Conservation (phyloP, 2,797 vertebrate genomes). For the Spea hammondii region DNA sequence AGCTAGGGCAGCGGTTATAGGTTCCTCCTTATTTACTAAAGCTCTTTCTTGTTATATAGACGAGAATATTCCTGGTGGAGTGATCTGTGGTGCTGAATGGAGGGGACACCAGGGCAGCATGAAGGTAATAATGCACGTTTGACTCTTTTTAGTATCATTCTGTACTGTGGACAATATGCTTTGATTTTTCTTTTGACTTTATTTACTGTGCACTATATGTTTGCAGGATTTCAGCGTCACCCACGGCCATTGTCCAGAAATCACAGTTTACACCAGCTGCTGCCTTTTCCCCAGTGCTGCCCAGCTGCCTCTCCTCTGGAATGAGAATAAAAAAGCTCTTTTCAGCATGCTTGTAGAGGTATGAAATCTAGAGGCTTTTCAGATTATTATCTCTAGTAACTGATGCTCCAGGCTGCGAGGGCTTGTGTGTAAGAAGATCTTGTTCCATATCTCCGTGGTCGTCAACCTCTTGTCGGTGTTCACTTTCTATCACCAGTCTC, state of each 20-base stretch:
- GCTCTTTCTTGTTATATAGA: conserved; percentile 62
- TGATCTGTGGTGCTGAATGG: conserved; percentile 89
- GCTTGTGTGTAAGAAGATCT: no score
- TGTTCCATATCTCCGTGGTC: no score
- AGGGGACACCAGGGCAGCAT: conserved; percentile 94
- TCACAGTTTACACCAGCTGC: conserved; percentile 94
- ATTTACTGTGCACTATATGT: background rate
- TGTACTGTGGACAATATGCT: background rate
- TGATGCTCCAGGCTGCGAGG: no score
- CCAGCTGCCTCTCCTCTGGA: conserved; percentile 83
- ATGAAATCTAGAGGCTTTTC: background rate
- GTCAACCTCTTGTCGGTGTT: no score
- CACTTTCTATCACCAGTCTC: no score
- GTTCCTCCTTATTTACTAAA: background rate
- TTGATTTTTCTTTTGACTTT: background rate
- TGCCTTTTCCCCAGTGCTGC: conserved; percentile 84
- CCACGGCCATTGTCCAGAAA: conserved; percentile 94
- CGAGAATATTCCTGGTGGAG: conserved; percentile 84
- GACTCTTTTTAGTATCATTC: background rate
- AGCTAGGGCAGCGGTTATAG: background rate
- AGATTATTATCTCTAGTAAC: no score
- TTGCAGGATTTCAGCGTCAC: conserved; percentile 89
- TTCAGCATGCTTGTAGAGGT: conserved; percentile 98
- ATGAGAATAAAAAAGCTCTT: conserved; percentile 90
- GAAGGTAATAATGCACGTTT: conserved; percentile 75